phyloP scores from a whole-genome alignment of 1,140 invertebrate genomes.

The Colletes latitarsis region DNA sequence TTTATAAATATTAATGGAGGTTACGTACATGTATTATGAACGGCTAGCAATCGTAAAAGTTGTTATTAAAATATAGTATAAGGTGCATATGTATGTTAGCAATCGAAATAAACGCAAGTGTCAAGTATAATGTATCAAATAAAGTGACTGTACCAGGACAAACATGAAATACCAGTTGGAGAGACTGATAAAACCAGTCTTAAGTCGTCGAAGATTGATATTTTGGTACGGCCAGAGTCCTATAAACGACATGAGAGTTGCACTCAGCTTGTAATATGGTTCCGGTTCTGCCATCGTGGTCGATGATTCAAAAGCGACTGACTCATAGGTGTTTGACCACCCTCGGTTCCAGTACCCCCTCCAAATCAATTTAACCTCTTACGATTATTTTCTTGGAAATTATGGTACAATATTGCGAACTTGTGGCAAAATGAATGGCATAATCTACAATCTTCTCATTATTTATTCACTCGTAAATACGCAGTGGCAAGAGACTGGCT shows the following conservation, averaged over 20 bases:
- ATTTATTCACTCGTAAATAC: background rate
- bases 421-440: background rate
- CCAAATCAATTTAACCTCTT: background rate
- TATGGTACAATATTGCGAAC: background rate
- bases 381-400: background rate
- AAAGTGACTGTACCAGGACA: background rate
- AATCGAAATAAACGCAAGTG: no score
- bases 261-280: background rate
- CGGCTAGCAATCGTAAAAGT: no score
- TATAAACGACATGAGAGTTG: background rate
- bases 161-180: background rate
- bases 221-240: slow-evolving; percentile 20
- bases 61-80: no score
- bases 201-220: background rate
- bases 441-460: background rate
- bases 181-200: background rate
- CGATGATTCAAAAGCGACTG: background rate
- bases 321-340: no score
- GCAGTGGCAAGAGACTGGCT: no score
- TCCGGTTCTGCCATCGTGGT: background rate
- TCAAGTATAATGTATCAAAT: no score
- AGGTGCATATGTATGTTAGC: no score
- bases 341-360: no score
- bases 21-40: no score
- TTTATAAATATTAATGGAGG: no score